Conservation (phyloP, 2,797 vertebrate genomes). For the Sardinella longiceps region DNA sequence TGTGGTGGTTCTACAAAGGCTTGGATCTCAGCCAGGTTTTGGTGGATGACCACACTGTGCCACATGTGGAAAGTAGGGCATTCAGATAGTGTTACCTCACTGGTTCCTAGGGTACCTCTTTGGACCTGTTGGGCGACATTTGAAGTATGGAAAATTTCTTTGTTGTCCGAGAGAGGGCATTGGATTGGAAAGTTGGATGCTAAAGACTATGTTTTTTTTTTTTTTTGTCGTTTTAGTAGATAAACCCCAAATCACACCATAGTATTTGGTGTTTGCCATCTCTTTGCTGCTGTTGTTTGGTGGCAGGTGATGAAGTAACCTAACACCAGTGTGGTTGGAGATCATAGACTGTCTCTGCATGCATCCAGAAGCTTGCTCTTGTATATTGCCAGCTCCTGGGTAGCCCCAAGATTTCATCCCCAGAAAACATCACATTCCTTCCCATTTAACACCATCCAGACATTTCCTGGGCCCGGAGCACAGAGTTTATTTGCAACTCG, state of each 20-base stretch:
- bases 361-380: background rate
- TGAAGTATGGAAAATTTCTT: background rate
- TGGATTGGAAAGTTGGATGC: no score
- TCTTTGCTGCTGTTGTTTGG: background rate
- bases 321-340: background rate
- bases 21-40: slow-evolving; percentile 15
- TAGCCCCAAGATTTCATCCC: background rate
- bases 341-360: background rate
- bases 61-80: slow-evolving; percentile 12
- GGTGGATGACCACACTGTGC: background rate
- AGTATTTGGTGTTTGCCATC: background rate
- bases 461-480: slow-evolving; percentile 29
- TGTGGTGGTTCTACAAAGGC: slow-evolving; percentile 2
- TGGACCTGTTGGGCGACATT: background rate
- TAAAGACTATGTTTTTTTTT: background rate
- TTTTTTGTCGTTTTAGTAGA: background rate
- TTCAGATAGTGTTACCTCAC: slow-evolving; percentile 3
- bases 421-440: slow-evolving; percentile 36
- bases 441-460: background rate
- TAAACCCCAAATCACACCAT: background rate
- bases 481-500: background rate
- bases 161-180: background rate
- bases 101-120: background rate
- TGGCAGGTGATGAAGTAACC: background rate
- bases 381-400: background rate